Evolutionary conservation across 1,140 invertebrate genomes (phyloP), one percentile per base, ranked within the genome.

Genomic region (Plectrocnemia conspersa): DNA sequence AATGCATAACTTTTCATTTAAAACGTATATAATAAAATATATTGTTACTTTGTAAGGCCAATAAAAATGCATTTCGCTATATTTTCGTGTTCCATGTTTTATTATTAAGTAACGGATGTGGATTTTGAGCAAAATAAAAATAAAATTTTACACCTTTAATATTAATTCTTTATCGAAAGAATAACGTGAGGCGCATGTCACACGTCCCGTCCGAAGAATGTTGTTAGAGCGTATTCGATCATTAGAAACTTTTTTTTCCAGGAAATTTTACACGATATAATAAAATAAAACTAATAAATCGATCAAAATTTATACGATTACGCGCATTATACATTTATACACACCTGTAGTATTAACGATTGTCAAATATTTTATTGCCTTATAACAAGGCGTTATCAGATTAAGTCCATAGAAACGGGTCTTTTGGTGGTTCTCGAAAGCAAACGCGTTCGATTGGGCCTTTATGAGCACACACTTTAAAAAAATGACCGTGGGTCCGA

Each of bases 181-280:
- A 45, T 27, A 45, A 45, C 29, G 42, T 45, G 25, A 23, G 42
- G 29, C 23, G 42, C 42, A 23, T 45, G 42, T 45, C 42, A 45
- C 29, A 45, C 42, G 29, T 27, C 19, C 42, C 42, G 42, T 25
- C 42, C 23, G 42, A 45, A 45, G 25, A 45, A 45, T 45, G 42
- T 45, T 45, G 35, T 13, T 19, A 23, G 42, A 19, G 42, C 35
- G 35, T 38, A 38, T 38, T 38, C 18, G n/a, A 13, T 38, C 27
- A n/a, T 29, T n/a, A 29, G n/a, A n/a, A n/a, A 29, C 6, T n/a
- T n/a, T 7, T 29, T n/a, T 29, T 29, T 29, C 6, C 27, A 29
- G n/a, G 27, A 29, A n/a, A 6, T n/a, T 29, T 29, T 6, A 6
- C 27, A n/a, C 27, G n/a, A 29, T 29, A 6, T 7, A 29, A 29